phyloP scores from a whole-genome alignment of 2,797 vertebrate genomes.

The Hemitrygon akajei region DNA sequence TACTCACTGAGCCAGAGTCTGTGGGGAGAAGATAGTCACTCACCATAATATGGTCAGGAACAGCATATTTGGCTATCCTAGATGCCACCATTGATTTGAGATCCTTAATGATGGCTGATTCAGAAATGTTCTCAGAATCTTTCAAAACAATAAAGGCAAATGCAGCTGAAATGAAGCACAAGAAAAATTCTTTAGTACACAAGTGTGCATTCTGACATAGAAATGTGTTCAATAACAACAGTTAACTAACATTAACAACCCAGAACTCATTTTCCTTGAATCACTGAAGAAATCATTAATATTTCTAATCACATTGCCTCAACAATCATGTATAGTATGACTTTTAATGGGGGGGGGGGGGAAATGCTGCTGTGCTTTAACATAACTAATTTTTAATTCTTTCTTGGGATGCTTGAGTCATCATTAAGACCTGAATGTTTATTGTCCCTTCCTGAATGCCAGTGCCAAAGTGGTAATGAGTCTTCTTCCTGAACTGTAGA shows the following conservation, averaged over 20 bases:
- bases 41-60: constrained; percentile 85
- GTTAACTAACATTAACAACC: not conserved
- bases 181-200: not conserved
- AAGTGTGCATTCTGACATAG: not conserved
- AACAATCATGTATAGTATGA: not conserved
- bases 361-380: not conserved
- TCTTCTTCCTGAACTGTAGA: not conserved
- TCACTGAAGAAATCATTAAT: not conserved
- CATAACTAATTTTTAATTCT: not conserved
- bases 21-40: constrained; percentile 44
- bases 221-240: not conserved
- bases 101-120: constrained; percentile 57
- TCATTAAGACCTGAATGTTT: not conserved
- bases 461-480: not conserved
- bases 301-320: not conserved
- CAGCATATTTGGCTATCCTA: constrained; percentile 89
- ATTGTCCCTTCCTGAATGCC: not conserved
- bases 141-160: constrained; percentile 87
- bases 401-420: not conserved
- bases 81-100: constrained; percentile 67
- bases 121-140: constrained; percentile 48
- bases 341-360: not conserved
- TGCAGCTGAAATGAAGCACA: constrained; percentile 58
- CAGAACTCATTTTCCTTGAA: not conserved
- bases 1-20: not conserved